Evolutionary conservation across 2,888 invertebrate species (phyloP).

Genomic region (Cactoblastis cactorum): DNA sequence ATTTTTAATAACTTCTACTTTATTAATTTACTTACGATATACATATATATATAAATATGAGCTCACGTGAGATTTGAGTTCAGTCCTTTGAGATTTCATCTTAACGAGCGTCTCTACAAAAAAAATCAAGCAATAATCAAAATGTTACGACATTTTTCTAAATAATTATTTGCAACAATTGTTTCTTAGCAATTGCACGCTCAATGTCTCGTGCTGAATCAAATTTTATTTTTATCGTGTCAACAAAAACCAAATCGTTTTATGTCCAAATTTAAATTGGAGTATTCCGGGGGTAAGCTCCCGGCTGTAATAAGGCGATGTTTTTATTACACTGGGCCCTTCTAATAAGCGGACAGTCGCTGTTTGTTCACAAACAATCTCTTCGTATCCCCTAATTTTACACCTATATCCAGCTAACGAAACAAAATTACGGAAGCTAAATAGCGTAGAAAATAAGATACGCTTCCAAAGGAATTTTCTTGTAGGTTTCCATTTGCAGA

Average conservation of each 20-base stretch:
- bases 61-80: no score
- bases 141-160: no score
- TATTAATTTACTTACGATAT: no score
- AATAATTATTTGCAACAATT: no score
- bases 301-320: conserved; percentile 64
- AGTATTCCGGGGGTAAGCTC: conserved; percentile 44
- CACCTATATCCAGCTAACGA: conserved; percentile 52
- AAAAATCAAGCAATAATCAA: no score
- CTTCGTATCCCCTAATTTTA: conserved; percentile 63
- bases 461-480: not conserved
- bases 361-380: conserved; percentile 72
- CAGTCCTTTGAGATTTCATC: no score
- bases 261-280: conserved; percentile 68
- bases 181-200: conserved; percentile 36
- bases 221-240: conserved; percentile 61
- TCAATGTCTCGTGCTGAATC: conserved; percentile 51
- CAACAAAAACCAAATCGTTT: conserved; percentile 67
- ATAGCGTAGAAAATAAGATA: conserved; percentile 38
- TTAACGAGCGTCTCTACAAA: no score
- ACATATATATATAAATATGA: no score
- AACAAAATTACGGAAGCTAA: conserved; percentile 48
- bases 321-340: conserved; percentile 69
- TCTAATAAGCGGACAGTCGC: conserved; percentile 69
- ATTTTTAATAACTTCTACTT: no score
- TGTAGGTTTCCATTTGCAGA: not conserved